Evolutionary conservation across 2,888 invertebrate species (phyloP), one percentile per base, ranked within the genome.

Genomic region (Lasioglossum zephyrum): DNA sequence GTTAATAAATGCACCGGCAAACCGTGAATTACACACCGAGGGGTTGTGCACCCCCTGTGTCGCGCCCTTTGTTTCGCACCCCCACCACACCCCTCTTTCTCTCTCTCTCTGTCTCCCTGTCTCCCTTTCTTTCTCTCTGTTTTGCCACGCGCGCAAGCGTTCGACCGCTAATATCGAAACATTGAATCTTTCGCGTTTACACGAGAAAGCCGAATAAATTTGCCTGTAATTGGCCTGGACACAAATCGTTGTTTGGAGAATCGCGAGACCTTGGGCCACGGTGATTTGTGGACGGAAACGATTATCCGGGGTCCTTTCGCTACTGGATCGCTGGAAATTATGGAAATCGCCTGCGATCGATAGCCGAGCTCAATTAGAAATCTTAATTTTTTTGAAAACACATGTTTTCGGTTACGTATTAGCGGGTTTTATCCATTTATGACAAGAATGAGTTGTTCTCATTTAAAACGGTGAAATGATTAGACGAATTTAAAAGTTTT

Each of bases 1-100:
- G 92, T 93, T 94, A 94, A 94, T 94, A 94, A 94, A 93, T 92
- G 92, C 88, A 76, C 89, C 87, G 79, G 84, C 87, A 88, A 90
- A 88, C 87, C 89, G 90, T 89, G 91, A 92, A 90, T 90, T 92
- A 90, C 89, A 78, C 74, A 36, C 47, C 87, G 39, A 69, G 80
- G 90, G 91, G 89, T 86, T 82, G 85, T 77, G 73, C 85, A 44
- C 79, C 77, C 85, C 81, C 82, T 18, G 31, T 75, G 39, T 57
- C 80, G 80, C 72, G 31, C 74, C 75, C 87, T 87, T 90, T 90
- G 91, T 91, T 86, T 88, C 85, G 75, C 86, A 73, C 77, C 60
- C 60, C 22, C 53, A 22, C 53, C 22, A 53, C 9, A 22, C 22
- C 49, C 5, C 1, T 53, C 8, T 53, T 8, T 2, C 49, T 22